Base-by-base conservation (phyloP, 1,140 invertebrate genomes). In the Nephila pilipes region DNA sequence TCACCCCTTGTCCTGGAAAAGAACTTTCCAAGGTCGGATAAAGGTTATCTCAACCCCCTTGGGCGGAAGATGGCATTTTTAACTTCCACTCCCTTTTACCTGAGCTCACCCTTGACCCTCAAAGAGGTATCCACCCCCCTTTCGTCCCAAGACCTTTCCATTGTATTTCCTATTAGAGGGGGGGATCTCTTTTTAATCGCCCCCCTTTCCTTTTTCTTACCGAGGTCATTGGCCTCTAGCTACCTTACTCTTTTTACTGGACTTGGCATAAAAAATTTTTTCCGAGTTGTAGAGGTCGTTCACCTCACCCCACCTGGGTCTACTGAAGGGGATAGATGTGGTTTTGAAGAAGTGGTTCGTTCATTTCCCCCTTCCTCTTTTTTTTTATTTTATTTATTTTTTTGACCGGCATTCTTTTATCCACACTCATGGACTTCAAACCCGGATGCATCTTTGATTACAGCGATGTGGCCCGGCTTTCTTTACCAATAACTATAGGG, bases 251-350 rank as follows among this genome's bases (percentile, higher is more conserved):
- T 55, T 65, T 88, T 80, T 79, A 79, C 75, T 75, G 91, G 54
- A 92, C 36, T 57, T 55, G 14, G 60, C 4, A 55, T 57, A 25
- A 69, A 69, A 54, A 54, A 87, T 25, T 69, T 32, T 32, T 29
- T 36, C n/a, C 12, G 60, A 25, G 25, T 58, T 3, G 81, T 75
- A 29, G 18, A 79, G 90, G 90, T 92, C 91, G 91, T 87, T 92
- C 81, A 92, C 81, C 83, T 55, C 29, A 69, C 91, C 91, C 91
- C 80, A 85, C 91, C 80, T 85, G 91, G 55, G 38, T 92, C 58
- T 46, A 29, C 85, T 38, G 18, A 57, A 65, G 69, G 87, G 69
- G 16, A 54, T 32, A 54, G 60, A 46, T 85, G 83, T 58, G 83
- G 83, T 32, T 16, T n/a, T 32, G 32, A 46, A 18, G 36, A n/a